Evolutionary conservation across 2,888 invertebrate genomes (phyloP).

Genomic region (Drosophila pegasa): DNA sequence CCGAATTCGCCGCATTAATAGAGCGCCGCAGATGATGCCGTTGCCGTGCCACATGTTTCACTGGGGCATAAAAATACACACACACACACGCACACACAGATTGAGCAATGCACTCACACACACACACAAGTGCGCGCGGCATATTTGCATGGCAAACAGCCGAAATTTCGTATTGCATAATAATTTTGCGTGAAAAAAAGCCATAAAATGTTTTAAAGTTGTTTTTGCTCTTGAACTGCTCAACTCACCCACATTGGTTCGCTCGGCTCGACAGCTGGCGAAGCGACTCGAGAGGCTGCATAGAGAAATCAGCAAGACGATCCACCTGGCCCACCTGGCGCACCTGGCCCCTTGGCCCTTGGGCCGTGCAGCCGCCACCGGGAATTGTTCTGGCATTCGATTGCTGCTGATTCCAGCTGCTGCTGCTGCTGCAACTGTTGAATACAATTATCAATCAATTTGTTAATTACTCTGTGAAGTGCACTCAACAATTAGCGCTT

Average conservation of each 20-base stretch:
- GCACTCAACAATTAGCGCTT: constrained; percentile 32
- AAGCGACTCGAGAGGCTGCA: constrained; percentile 32
- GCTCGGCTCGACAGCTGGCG: constrained; percentile 43
- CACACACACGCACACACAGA: constrained; percentile 15
- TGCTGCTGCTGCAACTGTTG: constrained; percentile 1
- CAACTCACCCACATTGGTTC: constrained; percentile 73
- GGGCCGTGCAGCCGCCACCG: constrained; percentile 1
- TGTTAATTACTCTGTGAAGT: constrained; percentile 1
- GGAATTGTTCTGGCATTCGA: constrained; percentile 18
- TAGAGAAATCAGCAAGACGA: constrained; percentile 37
- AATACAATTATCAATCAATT: constrained; percentile 37
- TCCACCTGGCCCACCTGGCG: too few relatives aligned
- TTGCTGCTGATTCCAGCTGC: constrained; percentile 7
- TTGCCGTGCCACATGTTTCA: constrained; percentile 29
- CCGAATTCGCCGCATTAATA: constrained; percentile 49
- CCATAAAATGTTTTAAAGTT: constrained; percentile 2
- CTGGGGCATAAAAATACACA: constrained; percentile 47
- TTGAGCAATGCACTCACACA: constrained; percentile 2
- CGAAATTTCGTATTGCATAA: constrained; percentile 50
- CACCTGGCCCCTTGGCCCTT: not conserved
- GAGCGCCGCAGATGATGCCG: constrained; percentile 17
- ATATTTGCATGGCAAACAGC: constrained; percentile 34
- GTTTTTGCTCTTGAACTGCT: not conserved
- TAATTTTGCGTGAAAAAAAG: constrained; percentile 17
- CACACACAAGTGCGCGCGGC: constrained; percentile 13